phyloP scores from a whole-genome alignment of 2,888 invertebrate genomes.

The Temnothorax rugatulus region DNA sequence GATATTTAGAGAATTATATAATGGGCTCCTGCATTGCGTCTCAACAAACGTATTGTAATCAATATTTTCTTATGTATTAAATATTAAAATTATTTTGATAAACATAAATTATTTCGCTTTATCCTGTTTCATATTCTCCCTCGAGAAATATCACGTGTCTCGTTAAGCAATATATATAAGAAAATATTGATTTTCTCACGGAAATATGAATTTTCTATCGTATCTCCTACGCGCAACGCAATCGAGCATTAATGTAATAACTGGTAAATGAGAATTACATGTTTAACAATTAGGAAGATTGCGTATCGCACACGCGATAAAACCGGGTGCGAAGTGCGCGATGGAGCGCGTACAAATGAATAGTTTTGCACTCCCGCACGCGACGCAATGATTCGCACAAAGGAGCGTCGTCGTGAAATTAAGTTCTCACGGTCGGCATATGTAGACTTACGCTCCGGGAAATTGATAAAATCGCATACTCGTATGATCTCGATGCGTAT shows the following conservation, averaged over 20 bases:
- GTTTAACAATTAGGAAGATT: slow-evolving; percentile 24
- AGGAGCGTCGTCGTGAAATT: slow-evolving; percentile 43
- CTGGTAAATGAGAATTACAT: background rate
- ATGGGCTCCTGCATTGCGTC: background rate
- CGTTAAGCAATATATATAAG: background rate
- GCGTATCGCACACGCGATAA: background rate
- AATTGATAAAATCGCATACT: slow-evolving; percentile 51
- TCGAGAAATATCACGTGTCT: background rate
- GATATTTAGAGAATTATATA: background rate
- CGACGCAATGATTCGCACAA: slow-evolving; percentile 26
- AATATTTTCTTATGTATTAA: background rate
- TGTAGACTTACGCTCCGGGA: slow-evolving; percentile 46
- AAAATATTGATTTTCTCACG: background rate
- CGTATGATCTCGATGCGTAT: slow-evolving; percentile 39
- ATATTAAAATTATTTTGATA: background rate
- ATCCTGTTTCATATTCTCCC: background rate
- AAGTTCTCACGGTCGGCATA: slow-evolving; percentile 52
- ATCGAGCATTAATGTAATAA: background rate
- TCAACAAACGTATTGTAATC: background rate
- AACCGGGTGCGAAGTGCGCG: background rate
- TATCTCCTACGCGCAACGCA: background rate
- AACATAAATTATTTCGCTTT: background rate
- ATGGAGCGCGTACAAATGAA: background rate
- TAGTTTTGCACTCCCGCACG: slow-evolving; percentile 29
- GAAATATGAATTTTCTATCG: slow-evolving; percentile 9